phyloP scores from a whole-genome alignment of 1,140 invertebrate species.

The Patella vulgata region DNA sequence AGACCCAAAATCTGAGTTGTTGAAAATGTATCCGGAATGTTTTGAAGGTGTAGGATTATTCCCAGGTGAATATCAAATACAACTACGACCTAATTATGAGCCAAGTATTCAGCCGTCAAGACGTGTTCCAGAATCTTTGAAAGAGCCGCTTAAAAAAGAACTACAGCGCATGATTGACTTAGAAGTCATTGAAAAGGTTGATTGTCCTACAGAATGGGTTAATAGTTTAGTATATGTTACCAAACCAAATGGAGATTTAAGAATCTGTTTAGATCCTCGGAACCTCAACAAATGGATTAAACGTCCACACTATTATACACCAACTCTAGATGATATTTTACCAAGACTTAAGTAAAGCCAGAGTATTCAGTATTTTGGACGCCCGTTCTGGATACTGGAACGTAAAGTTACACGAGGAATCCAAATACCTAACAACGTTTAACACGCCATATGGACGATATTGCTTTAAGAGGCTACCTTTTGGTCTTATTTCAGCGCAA shows the following conservation, averaged over 20 bases:
- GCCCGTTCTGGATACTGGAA: constrained; percentile 51
- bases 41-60: constrained; percentile 27
- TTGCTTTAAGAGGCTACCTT: constrained; percentile 54
- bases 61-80: constrained; percentile 20
- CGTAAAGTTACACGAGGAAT: constrained; percentile 61
- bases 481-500: constrained; percentile 47
- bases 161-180: constrained; percentile 21
- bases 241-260: constrained; percentile 51
- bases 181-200: constrained; percentile 34
- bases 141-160: constrained; percentile 34
- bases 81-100: constrained; percentile 9
- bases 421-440: constrained; percentile 45
- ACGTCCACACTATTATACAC: constrained; percentile 29
- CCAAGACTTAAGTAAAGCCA: constrained; percentile 12
- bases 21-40: constrained; percentile 22
- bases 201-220: constrained; percentile 34
- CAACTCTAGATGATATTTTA: constrained; percentile 31
- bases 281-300: constrained; percentile 63
- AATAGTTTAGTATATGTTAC: constrained; percentile 31
- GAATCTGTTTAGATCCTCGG: constrained; percentile 69
- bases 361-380: constrained; percentile 31
- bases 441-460: constrained; percentile 59
- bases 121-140: constrained; percentile 20
- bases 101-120: constrained; percentile 30
- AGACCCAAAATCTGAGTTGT: no score